Percentiles rank a stretch among this genome's conserved stretches.
Evolutionary conservation across 2,888 invertebrate genomes (phyloP).

Genomic region (Drosophila cognata): DNA sequence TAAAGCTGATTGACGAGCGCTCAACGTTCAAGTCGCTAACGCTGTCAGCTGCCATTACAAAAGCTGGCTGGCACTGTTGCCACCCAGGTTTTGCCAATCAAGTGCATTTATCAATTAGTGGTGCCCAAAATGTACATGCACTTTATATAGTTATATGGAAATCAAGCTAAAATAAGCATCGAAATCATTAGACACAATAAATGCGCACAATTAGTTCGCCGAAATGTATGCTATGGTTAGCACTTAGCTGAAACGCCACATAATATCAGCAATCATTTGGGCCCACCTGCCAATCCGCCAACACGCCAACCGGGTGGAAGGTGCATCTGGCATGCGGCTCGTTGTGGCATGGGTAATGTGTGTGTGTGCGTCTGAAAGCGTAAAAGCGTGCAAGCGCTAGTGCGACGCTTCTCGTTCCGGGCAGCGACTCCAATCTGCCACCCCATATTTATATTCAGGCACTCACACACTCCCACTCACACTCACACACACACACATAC

Average conservation of each 20-base stretch:
- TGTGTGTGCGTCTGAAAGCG: slow-evolving; percentile 81
- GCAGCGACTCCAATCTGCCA: slow-evolving; percentile 31
- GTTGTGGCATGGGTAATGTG: slow-evolving; percentile 22
- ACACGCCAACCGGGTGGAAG: slow-evolving; percentile 35
- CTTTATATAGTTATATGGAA: not conserved
- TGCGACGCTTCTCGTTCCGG: slow-evolving; percentile 53
- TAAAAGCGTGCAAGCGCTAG: slow-evolving; percentile 83
- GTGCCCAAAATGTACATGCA: not conserved
- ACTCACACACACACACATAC: slow-evolving; percentile 29
- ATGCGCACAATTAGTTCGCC: slow-evolving; percentile 64
- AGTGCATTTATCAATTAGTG: slow-evolving; percentile 55
- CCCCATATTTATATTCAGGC: slow-evolving; percentile 25
- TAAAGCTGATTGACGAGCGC: slow-evolving; percentile 69
- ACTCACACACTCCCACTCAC: slow-evolving; percentile 35
- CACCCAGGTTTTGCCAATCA: slow-evolving; percentile 46
- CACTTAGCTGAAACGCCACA: slow-evolving; percentile 60
- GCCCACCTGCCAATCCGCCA: slow-evolving; percentile 12
- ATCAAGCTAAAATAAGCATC: slow-evolving; percentile 20
- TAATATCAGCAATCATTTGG: slow-evolving; percentile 67
- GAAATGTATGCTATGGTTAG: slow-evolving; percentile 69
- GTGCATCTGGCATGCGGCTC: slow-evolving; percentile 49
- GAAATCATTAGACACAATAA: slow-evolving; percentile 65
- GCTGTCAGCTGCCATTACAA: slow-evolving; percentile 21
- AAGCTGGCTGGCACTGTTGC: not conserved
- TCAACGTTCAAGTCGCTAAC: slow-evolving; percentile 22